phyloP scores from a whole-genome alignment of 2,797 vertebrate genomes.

The Hafferia zeledoni region DNA sequence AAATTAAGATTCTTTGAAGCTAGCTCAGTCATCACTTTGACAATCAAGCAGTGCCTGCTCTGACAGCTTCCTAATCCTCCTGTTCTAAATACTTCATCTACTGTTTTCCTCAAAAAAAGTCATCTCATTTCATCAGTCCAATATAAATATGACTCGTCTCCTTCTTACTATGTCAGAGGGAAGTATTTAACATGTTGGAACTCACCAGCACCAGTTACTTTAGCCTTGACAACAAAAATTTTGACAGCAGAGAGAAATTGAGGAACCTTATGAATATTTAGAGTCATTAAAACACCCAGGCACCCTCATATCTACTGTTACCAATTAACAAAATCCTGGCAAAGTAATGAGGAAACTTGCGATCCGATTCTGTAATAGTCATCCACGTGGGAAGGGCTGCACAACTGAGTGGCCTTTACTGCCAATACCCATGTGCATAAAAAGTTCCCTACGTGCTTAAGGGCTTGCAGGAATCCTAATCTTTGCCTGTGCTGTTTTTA shows the following conservation, averaged over 20 bases:
- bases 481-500: neutral
- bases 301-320: conserved; percentile 11
- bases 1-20: neutral
- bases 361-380: neutral
- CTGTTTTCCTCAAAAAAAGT: conserved; percentile 26
- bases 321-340: conserved; percentile 46
- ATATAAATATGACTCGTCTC: conserved; percentile 38
- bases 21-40: neutral
- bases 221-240: conserved; percentile 52
- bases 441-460: neutral
- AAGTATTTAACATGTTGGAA: conserved; percentile 16
- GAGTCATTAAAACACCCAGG: neutral
- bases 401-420: conserved; percentile 1
- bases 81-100: conserved; percentile 48
- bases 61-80: neutral
- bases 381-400: neutral
- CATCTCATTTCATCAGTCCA: conserved; percentile 19
- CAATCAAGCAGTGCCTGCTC: neutral
- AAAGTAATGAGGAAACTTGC: neutral
- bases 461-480: neutral
- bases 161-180: neutral
- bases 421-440: neutral
- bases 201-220: conserved; percentile 25
- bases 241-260: conserved; percentile 37
- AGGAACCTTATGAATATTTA: neutral